Evolutionary conservation across 1,140 invertebrate genomes (phyloP).

Genomic region (Leguminivora glycinivorella): DNA sequence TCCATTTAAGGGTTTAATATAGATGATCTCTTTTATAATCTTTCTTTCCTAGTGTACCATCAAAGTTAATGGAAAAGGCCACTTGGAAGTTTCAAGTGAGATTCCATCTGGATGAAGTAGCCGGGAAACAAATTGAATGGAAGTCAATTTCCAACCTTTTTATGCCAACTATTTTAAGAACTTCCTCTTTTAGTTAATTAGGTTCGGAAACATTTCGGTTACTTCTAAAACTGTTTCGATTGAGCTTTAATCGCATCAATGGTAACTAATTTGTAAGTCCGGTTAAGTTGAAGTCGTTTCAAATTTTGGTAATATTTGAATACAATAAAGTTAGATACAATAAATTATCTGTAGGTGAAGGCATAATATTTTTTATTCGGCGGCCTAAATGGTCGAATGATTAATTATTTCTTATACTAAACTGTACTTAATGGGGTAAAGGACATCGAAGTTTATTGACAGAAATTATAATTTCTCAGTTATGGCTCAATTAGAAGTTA

Average conservation of each 20-base stretch:
- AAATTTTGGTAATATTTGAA: background rate
- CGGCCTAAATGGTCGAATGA: no score
- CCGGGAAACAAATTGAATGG: conserved; percentile 23
- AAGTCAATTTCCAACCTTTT: conserved; percentile 28
- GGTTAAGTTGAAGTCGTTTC: background rate
- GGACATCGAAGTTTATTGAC: no score
- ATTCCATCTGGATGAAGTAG: conserved; percentile 24
- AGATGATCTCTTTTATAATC: conserved; percentile 16
- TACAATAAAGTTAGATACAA: no score
- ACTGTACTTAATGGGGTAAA: no score
- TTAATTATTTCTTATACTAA: no score
- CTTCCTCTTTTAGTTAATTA: conserved; percentile 20
- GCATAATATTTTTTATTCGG: no score
- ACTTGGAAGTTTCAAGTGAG: conserved; percentile 26
- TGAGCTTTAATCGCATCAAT: background rate
- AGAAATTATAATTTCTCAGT: no score
- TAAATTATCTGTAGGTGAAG: no score
- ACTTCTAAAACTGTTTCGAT: background rate
- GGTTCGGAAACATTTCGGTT: background rate
- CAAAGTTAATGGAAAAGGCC: conserved; percentile 26
- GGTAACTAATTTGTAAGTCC: background rate
- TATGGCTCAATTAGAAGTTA: no score
- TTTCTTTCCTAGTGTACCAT: conserved; percentile 10
- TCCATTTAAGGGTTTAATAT: no score
- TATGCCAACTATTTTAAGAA: conserved; percentile 28